Evolutionary conservation across 2,888 invertebrate genomes (phyloP).

Genomic region (Drosophila anomelani): DNA sequence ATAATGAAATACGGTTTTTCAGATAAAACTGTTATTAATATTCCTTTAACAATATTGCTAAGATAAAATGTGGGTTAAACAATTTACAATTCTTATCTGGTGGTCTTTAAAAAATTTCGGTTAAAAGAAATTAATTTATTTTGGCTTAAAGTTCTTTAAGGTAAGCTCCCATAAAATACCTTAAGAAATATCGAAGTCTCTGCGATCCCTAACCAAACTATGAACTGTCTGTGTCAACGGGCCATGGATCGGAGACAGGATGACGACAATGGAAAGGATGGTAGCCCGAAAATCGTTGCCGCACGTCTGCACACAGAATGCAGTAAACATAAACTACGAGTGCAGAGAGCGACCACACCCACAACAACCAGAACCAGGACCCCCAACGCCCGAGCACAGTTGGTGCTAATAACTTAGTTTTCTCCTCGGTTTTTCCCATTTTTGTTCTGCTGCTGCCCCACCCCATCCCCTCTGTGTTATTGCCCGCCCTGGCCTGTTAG

Average conservation of each 20-base stretch:
- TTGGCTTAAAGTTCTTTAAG: neutral
- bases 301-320: slow-evolving; percentile 60
- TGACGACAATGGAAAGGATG: slow-evolving; percentile 35
- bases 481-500: slow-evolving; percentile 29
- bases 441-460: slow-evolving; percentile 1
- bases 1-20: neutral
- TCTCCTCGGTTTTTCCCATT: slow-evolving; percentile 29
- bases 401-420: slow-evolving; percentile 73
- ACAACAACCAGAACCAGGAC: slow-evolving; percentile 39
- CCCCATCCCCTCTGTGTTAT: slow-evolving; percentile 23
- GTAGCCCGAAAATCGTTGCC: slow-evolving; percentile 54
- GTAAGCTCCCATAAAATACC: too few species aligned
- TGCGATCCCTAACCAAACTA: neutral
- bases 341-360: slow-evolving; percentile 43
- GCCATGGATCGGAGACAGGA: slow-evolving; percentile 18
- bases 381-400: slow-evolving; percentile 45
- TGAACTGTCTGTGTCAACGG: slow-evolving; percentile 53
- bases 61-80: too few species aligned
- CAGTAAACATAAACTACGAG: slow-evolving; percentile 62
- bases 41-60: neutral
- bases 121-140: neutral
- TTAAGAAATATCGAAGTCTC: neutral
- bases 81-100: neutral
- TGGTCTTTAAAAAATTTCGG: neutral
- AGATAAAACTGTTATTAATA: neutral